These are phyloP conservation scores for Torymus auratus DNA, from an alignment of 2,888 invertebrate species.

Conservation along the genomic window DNA sequence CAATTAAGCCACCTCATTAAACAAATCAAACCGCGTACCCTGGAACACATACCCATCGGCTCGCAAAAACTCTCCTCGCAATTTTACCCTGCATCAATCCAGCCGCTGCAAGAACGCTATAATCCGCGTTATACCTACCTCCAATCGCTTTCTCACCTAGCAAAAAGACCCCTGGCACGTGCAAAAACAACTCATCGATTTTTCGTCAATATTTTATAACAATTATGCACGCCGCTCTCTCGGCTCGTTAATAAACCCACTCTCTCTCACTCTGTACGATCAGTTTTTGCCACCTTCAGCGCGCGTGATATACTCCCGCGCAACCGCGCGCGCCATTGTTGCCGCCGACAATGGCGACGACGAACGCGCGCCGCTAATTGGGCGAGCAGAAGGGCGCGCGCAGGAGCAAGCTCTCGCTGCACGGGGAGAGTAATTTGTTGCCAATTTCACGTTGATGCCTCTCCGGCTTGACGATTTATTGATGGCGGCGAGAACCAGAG, in stretches of 20 bases:
- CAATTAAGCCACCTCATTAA: no score
- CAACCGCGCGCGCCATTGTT: no score
- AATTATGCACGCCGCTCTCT: conserved; percentile 33
- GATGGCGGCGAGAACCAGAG: conserved; percentile 39
- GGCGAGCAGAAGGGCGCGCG: conserved; percentile 53
- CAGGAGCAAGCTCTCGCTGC: conserved; percentile 24
- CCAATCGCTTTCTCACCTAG: no score
- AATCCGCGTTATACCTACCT: no score
- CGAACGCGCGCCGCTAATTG: conserved; percentile 69
- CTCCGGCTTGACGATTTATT: conserved; percentile 61
- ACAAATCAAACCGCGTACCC: no score
- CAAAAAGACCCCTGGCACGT: not conserved
- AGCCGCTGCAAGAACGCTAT: no score
- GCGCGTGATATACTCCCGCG: no score
- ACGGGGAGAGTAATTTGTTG: conserved; percentile 70
- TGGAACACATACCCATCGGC: no score
- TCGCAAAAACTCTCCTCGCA: no score
- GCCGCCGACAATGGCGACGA: conserved; percentile 36
- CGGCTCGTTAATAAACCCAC: conserved; percentile 29
- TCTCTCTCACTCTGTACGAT: no score
- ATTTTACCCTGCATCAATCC: no score
- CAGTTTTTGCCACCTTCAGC: no score
- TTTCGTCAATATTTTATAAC: conserved; percentile 43
- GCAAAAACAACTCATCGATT: conserved; percentile 24
- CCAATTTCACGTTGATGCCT: conserved; percentile 71